Evolutionary conservation across 2,888 invertebrate genomes (phyloP), one percentile per base, ranked within the genome.

Genomic region (Beris chalybata): DNA sequence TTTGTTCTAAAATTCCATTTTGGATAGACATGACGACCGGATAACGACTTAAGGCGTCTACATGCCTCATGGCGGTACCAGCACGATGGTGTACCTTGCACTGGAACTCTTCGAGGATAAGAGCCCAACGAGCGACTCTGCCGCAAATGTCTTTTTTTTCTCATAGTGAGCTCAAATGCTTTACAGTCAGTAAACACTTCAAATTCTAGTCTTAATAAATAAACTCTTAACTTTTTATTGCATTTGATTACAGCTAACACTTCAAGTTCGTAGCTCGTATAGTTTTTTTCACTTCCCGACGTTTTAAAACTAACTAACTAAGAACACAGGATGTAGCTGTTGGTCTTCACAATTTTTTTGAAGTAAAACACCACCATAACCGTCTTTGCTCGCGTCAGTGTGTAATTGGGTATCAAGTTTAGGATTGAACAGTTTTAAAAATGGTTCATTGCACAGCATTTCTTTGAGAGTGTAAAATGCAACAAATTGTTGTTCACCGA

Each of bases 261-360:
- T 61, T 77, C 71, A 0, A 76, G 69, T 47, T 78, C 76, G 54
- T 76, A 77, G 52, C 72, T 73, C 47, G 74, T 73, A 56, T 73
- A 74, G 2, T 72, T 56, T 13, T 65, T 64, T 63, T 73, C 32
- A n/a, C n/a, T n/a, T n/a, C n/a, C n/a, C n/a, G n/a, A n/a, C n/a
- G n/a, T n/a, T n/a, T n/a, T n/a, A n/a, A n/a, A n/a, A n/a, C n/a
- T n/a, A n/a, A n/a, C n/a, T n/a, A n/a, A n/a, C n/a, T n/a, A n/a
- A n/a, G n/a, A n/a, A n/a, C n/a, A n/a, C n/a, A n/a, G n/a, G n/a
- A n/a, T n/a, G n/a, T n/a, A n/a, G n/a, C n/a, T n/a, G n/a, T n/a
- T n/a, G n/a, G n/a, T n/a, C n/a, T n/a, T n/a, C n/a, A n/a, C n/a
- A n/a, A n/a, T n/a, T n/a, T n/a, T n/a, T n/a, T n/a, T n/a, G n/a